Evolutionary conservation across 2,888 invertebrate species (phyloP).

Genomic region (Scaptomyza parva): DNA sequence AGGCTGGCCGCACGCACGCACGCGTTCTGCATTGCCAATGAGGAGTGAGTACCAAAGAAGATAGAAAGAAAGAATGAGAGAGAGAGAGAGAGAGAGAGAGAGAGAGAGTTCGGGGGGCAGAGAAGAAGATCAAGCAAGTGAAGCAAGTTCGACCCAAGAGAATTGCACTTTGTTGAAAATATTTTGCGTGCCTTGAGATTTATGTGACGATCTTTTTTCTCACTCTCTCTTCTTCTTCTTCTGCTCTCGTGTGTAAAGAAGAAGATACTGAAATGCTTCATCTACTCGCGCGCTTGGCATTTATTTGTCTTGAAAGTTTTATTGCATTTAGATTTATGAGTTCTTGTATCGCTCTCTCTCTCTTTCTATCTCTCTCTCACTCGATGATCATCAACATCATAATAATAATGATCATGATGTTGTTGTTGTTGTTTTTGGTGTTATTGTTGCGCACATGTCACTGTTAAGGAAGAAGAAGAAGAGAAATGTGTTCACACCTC

Average conservation of each 20-base stretch:
- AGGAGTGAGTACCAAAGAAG: too few species aligned
- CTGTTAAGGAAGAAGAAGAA: too few species aligned
- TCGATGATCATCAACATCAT: constrained; percentile 24
- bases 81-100: background rate
- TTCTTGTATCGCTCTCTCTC: constrained; percentile 36
- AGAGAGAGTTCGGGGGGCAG: too few species aligned
- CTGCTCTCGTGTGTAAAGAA: constrained; percentile 6
- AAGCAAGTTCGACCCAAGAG: constrained; percentile 19
- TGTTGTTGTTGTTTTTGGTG: background rate
- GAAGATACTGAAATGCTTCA: too few species aligned
- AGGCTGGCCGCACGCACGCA: constrained; percentile 60
- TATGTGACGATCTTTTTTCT: constrained; percentile 58
- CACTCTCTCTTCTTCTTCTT: constrained; percentile 10
- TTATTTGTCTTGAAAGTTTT: constrained; percentile 84
- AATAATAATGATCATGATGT: constrained; percentile 2
- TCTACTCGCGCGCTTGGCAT: constrained; percentile 69
- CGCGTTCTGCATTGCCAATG: constrained; percentile 43
- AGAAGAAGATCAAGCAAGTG: background rate
- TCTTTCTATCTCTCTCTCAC: background rate
- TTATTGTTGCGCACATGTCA: constrained; percentile 54
- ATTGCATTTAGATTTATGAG: constrained; percentile 82
- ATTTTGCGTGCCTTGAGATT: constrained; percentile 75
- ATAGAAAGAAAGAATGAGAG: too few species aligned
- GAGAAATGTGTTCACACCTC: constrained; percentile 69
- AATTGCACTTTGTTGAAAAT: constrained; percentile 51